Evolutionary conservation across 2,888 invertebrate genomes (phyloP).

Genomic region (Hartigia nigra): DNA sequence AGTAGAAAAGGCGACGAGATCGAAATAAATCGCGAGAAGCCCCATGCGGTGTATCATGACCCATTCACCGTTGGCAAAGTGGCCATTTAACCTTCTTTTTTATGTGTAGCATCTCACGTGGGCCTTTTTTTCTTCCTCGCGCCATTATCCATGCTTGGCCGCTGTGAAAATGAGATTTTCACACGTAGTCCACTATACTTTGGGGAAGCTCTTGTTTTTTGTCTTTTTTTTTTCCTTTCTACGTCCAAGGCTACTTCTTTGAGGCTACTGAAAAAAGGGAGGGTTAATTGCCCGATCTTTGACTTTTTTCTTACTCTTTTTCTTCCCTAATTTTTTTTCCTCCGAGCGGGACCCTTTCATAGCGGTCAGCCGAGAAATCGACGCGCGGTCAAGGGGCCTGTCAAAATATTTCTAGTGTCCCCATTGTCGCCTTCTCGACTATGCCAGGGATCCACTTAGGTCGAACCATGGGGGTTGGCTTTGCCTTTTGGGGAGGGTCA

Average conservation of each 20-base stretch:
- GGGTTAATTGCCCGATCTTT: constrained; percentile 31
- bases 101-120: neutral
- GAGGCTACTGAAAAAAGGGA: neutral
- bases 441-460: constrained; percentile 28
- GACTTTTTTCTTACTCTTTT: constrained; percentile 24
- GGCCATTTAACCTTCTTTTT: constrained; percentile 8
- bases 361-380: constrained; percentile 23
- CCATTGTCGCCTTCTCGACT: constrained; percentile 25
- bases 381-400: constrained; percentile 39
- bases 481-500: constrained; percentile 42
- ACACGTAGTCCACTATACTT: constrained; percentile 34
- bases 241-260: neutral
- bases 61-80: constrained; percentile 8
- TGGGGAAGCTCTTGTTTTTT: constrained; percentile 15
- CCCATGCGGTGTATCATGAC: neutral
- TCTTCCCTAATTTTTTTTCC: constrained; percentile 14
- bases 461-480: constrained; percentile 20
- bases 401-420: constrained; percentile 53
- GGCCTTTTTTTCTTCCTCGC: neutral
- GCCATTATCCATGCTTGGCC: constrained; percentile 50
- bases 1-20: neutral
- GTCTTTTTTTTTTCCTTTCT: neutral
- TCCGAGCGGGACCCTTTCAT: neutral
- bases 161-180: constrained; percentile 58
- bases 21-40: neutral